These are phyloP conservation scores for Drosophila phalerata DNA, from an alignment of 2,888 invertebrate genomes.

Conservation along the genomic window DNA sequence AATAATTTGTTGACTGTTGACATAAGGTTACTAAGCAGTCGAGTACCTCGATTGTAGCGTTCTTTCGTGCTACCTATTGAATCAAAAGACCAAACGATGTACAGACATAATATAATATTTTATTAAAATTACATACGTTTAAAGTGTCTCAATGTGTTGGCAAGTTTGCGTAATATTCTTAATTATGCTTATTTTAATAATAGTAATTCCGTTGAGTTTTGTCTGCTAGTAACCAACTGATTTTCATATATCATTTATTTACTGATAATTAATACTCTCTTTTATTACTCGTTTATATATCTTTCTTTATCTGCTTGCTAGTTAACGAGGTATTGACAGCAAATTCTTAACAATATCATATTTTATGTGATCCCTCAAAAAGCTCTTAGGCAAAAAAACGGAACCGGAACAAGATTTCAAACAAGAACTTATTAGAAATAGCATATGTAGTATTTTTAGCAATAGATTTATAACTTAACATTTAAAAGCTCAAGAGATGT, in stretches of 20 bases:
- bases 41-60: not conserved
- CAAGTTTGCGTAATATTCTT: conserved; percentile 16
- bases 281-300: not conserved
- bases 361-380: conserved; percentile 34
- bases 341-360: conserved; percentile 26
- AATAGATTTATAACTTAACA: conserved; percentile 30
- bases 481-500: conserved; percentile 36
- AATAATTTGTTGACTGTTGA: not conserved
- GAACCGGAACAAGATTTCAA: conserved; percentile 24
- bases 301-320: conserved; percentile 7
- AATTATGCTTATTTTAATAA: conserved; percentile 26
- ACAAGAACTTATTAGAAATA: conserved; percentile 42
- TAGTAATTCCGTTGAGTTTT: conserved; percentile 26
- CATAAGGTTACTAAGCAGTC: not conserved
- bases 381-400: conserved; percentile 22
- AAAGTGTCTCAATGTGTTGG: conserved; percentile 23
- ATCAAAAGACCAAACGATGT: conserved; percentile 15
- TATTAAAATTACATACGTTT: conserved; percentile 37
- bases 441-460: conserved; percentile 3
- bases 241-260: conserved; percentile 5
- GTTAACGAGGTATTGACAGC: conserved; percentile 14
- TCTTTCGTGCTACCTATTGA: not conserved
- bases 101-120: conserved; percentile 28
- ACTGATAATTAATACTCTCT: not conserved
- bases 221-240: conserved; percentile 20